A percentile compares a stretch with the other conserved stretches of the same genome.
phyloP scores from a whole-genome alignment of 2,888 invertebrate species.

The Pristionchus japonicus region DNA sequence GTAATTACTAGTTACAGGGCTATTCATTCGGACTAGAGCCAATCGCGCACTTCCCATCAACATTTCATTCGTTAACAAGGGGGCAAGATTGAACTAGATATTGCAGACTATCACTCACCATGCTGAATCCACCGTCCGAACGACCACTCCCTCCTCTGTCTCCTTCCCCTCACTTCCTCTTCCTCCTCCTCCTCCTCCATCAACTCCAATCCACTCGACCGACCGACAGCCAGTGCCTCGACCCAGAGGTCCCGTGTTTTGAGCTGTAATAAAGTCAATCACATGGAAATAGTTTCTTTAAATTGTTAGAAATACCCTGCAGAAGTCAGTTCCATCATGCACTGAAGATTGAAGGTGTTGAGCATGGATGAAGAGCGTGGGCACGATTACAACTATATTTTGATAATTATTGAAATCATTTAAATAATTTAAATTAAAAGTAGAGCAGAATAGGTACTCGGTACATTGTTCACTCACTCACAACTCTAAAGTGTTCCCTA shows the following conservation, averaged over 20 bases:
- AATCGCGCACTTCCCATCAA: too few relatives aligned
- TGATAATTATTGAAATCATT: neutral
- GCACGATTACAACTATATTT: slow-evolving; percentile 25
- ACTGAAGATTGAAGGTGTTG: neutral
- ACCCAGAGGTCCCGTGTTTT: slow-evolving; percentile 46
- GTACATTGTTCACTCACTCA: too few relatives aligned
- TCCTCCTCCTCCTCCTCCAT: slow-evolving; percentile 18
- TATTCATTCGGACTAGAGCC: too few relatives aligned
- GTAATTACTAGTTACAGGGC: too few relatives aligned
- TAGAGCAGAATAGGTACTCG: too few relatives aligned
- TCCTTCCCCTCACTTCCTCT: neutral
- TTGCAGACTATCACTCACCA: too few relatives aligned
- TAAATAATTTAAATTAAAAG: neutral
- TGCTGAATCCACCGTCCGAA: slow-evolving; percentile 45
- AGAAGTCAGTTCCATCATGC: slow-evolving; percentile 28
- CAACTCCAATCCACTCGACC: slow-evolving; percentile 13
- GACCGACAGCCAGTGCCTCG: slow-evolving; percentile 22
- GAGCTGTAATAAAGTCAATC: slow-evolving; percentile 4
- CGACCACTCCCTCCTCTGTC: slow-evolving; percentile 31
- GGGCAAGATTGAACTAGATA: too few relatives aligned
- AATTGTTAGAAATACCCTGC: neutral
- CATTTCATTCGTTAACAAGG: too few relatives aligned
- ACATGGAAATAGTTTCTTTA: neutral
- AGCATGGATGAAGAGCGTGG: neutral
- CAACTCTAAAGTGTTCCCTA: too few relatives aligned